phyloP scores from a whole-genome alignment of 1,140 invertebrate species.

The Drosophila pseudoananassae region DNA sequence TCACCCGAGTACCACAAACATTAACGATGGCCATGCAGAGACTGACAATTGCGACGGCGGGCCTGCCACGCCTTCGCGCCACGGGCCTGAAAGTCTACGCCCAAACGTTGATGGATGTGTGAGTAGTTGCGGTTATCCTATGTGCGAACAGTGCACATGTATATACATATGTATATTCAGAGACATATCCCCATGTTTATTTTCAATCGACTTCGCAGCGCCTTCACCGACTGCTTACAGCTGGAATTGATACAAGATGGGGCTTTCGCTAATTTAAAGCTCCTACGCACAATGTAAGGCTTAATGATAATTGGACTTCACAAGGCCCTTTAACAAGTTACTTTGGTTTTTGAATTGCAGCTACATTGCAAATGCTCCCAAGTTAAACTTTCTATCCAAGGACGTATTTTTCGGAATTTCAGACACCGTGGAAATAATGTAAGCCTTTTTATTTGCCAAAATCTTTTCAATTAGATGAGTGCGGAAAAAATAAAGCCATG shows the following conservation, averaged over 20 bases:
- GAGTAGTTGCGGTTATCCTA: conserved; percentile 33
- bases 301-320: conserved; percentile 39
- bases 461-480: background rate
- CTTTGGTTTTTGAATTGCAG: conserved; percentile 59
- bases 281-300: conserved; percentile 85
- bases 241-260: conserved; percentile 84
- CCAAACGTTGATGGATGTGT: conserved; percentile 74
- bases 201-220: conserved; percentile 58
- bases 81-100: conserved; percentile 77
- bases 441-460: conserved; percentile 44
- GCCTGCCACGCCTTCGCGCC: conserved; percentile 65
- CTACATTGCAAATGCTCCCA: conserved; percentile 85
- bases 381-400: conserved; percentile 84
- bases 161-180: background rate
- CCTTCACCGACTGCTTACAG: conserved; percentile 83
- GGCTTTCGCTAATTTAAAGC: conserved; percentile 84
- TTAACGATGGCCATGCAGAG: conserved; percentile 68
- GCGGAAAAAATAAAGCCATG: background rate
- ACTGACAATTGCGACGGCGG: conserved; percentile 77
- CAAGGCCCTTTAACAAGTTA: background rate
- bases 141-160: background rate
- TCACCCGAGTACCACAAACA: conserved; percentile 76
- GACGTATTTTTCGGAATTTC: conserved; percentile 84
- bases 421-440: conserved; percentile 85
- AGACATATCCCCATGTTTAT: background rate